phyloP scores from a whole-genome alignment of 2,113 vertebrate species.

The Coptodon bakossiorum region DNA sequence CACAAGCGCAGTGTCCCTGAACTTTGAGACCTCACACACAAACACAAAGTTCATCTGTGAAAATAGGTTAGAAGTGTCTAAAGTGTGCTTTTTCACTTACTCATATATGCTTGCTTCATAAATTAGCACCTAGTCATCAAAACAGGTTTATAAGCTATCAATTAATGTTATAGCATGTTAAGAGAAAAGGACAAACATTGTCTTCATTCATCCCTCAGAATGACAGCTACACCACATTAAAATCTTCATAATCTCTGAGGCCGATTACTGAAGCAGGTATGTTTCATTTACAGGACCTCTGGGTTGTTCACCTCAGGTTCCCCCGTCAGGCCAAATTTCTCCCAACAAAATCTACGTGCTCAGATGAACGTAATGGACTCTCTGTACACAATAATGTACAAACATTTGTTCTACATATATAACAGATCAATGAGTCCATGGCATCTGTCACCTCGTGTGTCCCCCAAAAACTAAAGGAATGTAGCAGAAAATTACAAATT shows the following conservation, averaged over 20 bases:
- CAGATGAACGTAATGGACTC: neutral
- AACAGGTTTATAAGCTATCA: neutral
- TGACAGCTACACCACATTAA: neutral
- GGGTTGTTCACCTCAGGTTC: constrained; percentile 10
- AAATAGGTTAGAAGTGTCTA: rapidly evolving
- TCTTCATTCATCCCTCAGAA: neutral
- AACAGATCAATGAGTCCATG: neutral
- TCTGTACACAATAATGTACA: neutral
- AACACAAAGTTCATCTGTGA: neutral
- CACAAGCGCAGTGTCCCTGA: neutral
- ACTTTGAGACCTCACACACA: neutral
- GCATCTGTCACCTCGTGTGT: neutral
- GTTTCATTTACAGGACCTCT: neutral
- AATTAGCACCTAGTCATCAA: neutral
- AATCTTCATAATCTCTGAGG: neutral
- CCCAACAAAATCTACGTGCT: neutral
- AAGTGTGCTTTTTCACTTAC: neutral
- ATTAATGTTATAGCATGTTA: neutral
- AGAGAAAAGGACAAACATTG: neutral
- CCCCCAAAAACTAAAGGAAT: neutral
- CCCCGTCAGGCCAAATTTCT: neutral
- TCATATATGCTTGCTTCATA: rapidly evolving
- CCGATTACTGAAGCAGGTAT: neutral
- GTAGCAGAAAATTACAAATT: neutral
- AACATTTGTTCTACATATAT: neutral